Evolutionary conservation across 2,797 vertebrate genomes (phyloP).

Genomic region (Iguana delicatissima): DNA sequence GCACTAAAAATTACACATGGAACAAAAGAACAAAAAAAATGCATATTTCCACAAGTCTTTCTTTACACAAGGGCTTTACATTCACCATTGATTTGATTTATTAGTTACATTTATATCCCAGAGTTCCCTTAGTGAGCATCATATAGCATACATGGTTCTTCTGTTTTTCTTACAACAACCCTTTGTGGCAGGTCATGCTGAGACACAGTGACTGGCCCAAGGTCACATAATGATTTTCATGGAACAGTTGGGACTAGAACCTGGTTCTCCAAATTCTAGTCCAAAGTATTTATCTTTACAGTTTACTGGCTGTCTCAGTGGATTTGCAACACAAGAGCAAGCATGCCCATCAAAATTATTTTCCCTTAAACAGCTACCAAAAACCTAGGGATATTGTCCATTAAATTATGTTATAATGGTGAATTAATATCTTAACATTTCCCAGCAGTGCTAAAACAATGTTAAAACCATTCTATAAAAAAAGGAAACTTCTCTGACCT

Average conservation of each 20-base stretch:
- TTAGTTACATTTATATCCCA: not conserved
- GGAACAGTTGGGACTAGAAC: not conserved
- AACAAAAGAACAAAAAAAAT: not conserved
- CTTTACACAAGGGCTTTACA: not conserved
- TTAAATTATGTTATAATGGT: conserved; percentile 44
- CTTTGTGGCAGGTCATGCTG: too few relatives aligned
- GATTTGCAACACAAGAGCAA: not conserved
- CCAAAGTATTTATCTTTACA: not conserved
- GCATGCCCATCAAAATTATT: not conserved
- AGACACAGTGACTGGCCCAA: not conserved
- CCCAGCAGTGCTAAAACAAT: conserved; percentile 38
- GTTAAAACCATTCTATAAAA: conserved; percentile 52
- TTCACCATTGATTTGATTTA: not conserved
- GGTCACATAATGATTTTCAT: not conserved
- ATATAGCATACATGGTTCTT: not conserved
- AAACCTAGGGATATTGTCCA: conserved; percentile 43
- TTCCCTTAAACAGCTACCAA: conserved; percentile 35
- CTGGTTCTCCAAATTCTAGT: not conserved
- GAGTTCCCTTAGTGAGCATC: not conserved
- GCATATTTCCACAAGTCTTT: not conserved
- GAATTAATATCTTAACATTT: conserved; percentile 55
- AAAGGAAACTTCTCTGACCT: conserved; percentile 58
- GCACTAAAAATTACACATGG: not conserved
- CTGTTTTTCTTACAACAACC: not conserved
- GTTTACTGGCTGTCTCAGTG: not conserved